Conservation (phyloP, 1,140 invertebrate species). For the Pseudomyrmex cubaensis region DNA sequence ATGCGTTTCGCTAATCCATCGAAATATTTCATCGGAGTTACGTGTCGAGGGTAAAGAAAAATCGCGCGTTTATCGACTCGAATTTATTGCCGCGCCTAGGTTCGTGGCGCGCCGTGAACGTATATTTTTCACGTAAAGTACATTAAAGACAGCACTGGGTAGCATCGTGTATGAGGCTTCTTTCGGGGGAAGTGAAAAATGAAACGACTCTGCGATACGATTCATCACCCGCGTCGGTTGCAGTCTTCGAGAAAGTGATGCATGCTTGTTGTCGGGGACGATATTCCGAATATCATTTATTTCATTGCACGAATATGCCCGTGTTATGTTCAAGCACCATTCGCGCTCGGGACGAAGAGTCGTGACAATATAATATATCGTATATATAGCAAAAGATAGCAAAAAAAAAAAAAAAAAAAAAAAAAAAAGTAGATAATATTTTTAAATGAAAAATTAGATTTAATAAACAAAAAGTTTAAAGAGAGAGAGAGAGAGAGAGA, state of each 20-base stretch:
- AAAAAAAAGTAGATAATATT: background rate
- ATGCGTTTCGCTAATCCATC: constrained; percentile 17
- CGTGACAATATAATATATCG: constrained; percentile 31
- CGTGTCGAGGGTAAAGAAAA: background rate
- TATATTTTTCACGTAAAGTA: constrained; percentile 36
- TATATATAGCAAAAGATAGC: background rate
- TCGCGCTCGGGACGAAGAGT: constrained; percentile 13
- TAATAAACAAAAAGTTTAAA: background rate
- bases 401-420: background rate
- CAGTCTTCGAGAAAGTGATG: constrained; percentile 71
- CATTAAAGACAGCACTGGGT: constrained; percentile 38
- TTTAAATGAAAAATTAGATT: background rate
- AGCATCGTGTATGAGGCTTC: constrained; percentile 4
- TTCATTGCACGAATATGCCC: constrained; percentile 38
- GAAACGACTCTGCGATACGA: constrained; percentile 68
- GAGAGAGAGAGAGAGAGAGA: background rate
- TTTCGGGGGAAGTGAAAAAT: constrained; percentile 70
- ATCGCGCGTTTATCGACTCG: constrained; percentile 39
- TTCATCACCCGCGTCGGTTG: constrained; percentile 65
- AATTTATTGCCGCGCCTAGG: constrained; percentile 42
- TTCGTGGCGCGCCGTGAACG: constrained; percentile 7
- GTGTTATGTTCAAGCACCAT: constrained; percentile 55
- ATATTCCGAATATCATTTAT: constrained; percentile 67
- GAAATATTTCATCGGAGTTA: constrained; percentile 21
- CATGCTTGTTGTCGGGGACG: constrained; percentile 63